A percentile compares a stretch with the other conserved stretches of the same genome.
Evolutionary conservation across 2,888 invertebrate species (phyloP).

Genomic region (Leucophora obtusa): DNA sequence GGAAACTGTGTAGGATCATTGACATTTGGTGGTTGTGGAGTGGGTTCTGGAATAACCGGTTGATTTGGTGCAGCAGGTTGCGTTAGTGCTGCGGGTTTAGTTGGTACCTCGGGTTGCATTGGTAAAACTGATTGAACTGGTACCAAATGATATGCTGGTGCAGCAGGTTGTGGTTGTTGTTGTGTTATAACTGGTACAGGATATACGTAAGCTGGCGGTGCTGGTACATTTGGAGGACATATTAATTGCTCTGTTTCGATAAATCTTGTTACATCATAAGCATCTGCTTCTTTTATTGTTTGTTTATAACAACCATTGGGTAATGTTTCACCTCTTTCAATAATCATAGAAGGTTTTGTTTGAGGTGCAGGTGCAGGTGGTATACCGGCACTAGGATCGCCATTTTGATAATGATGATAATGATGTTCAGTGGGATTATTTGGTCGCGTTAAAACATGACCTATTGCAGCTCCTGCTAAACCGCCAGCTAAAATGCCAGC

Average conservation of each 20-base stretch:
- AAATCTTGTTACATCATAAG: constrained; percentile 25
- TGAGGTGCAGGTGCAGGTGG: neutral
- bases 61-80: neutral
- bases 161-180: neutral
- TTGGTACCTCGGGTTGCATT: neutral
- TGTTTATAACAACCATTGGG: constrained; percentile 58
- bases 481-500: constrained; percentile 33
- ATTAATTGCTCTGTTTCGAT: constrained; percentile 52
- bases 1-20: neutral
- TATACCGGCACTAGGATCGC: neutral
- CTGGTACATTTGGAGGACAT: constrained; percentile 35
- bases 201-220: neutral
- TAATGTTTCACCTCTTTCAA: constrained; percentile 45
- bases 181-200: neutral
- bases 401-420: constrained; percentile 20
- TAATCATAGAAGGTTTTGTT: constrained; percentile 17
- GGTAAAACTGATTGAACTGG: neutral
- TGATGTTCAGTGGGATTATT: constrained; percentile 27
- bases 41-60: neutral
- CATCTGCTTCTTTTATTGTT: constrained; percentile 43
- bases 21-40: neutral
- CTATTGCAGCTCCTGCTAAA: constrained; percentile 40
- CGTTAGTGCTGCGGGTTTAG: neutral
- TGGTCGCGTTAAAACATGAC: neutral
- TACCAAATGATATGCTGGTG: neutral